Evolutionary conservation across 2,888 invertebrate species (phyloP), one percentile per base, ranked within the genome.

Genomic region (Cistogaster globosa): DNA sequence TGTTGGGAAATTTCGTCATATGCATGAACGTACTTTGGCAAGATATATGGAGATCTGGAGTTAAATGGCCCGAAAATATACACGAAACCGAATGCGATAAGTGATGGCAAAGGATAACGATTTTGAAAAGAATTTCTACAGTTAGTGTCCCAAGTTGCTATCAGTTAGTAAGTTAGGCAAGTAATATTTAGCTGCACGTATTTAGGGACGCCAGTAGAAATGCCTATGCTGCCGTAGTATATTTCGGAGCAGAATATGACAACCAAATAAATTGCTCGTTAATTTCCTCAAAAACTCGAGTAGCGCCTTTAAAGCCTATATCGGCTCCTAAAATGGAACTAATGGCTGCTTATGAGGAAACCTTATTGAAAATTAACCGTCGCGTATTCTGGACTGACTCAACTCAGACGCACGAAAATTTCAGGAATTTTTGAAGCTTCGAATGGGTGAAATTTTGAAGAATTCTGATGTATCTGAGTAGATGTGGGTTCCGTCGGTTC

Each of bases 311-410:
- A 26, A 26, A 26, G 26, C 26, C 26, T 26, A 26, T 26, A 26
- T 26, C 26, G 26, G 4, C 4, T 26, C 26, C 26, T 26, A 26
- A 26, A 26, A 26, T 26, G 26, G 26, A 26, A 26, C 26, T 26
- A 26, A 26, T 26, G 26, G 26, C 26, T 26, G 26, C 26, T 26
- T 45, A 12, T 14, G 14, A 36, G n/a, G 63, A 81, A 53, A 42
- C 58, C 6, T 69, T 79, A 22, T 36, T 81, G 0, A 60, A 36
- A 18, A 58, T 84, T 14, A 75, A 48, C 1, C 58, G 77, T 2
- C 42, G 48, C 3, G 22, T 78, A 2, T 87, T 68, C 60, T 87
- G 87, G 86, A 74, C 76, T 9, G 82, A 84, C 51, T 68, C 67
- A 57, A 57, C 9, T 84, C 71, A 32, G 81, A 81, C n/a, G 55